Evolutionary conservation across 2,113 vertebrate species (phyloP), one percentile per base, ranked within the genome.

Genomic region (Bufo gargarizans): DNA sequence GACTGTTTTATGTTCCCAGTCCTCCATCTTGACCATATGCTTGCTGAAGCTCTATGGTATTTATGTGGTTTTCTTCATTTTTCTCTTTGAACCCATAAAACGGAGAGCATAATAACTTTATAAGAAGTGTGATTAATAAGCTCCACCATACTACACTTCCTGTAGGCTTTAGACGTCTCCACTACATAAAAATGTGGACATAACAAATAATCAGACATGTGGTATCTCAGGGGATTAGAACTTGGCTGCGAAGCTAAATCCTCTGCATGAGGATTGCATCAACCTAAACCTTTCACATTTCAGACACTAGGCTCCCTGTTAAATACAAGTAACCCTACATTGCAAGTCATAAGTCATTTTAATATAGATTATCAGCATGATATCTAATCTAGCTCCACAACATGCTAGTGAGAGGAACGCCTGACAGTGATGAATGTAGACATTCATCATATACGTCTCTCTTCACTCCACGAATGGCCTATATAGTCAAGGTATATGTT

Each of bases 251-350:
- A 58, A 45, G 86, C 79, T 82, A 88, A 88, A 88, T 88, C 86
- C 86, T 88, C 86, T 88, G 13, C 78, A 81, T 82, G 78, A 82
- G 86, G 78, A 88, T 88, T 88, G 86, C 79, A 82, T 88, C 78
- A 74, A 56, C 53, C 67, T 82, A 82, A 86, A 82, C 86, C 79
- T 82, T 88, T 74, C 67, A 72, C 67, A 78, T 88, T 76, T 50
- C 53, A 88, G 19, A 82, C 47, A 74, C 79, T 59, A 49, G 19
- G 45, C 53, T 61, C 85, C 59, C 55, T 78, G 74, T 49, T 86
- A 59, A 63, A 65, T 63, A 53, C 13, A 63, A 76, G 61, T 69
- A 77, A 86, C 76, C 77, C 74, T 79, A 67, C 77, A 69, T 77
- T 86, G 69, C 47, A 65, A 69, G 59, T 53, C 59, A 86, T 58